Conservation (phyloP, 2,797 vertebrate species). For the Odontamblyopus rebecca region DNA sequence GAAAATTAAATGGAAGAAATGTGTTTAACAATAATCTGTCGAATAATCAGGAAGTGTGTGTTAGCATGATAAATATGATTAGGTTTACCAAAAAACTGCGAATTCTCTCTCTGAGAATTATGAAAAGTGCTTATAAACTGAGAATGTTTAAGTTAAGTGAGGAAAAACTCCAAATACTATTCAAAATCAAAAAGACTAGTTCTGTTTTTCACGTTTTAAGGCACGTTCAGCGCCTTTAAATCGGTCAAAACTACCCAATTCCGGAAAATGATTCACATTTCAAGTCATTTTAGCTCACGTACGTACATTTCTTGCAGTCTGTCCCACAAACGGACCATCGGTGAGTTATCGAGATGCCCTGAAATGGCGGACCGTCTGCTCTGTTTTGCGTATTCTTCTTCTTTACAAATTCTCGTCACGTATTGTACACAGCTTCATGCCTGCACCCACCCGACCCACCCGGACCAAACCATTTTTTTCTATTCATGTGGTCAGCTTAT, state of each 20-base stretch:
- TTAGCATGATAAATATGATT: too few species aligned
- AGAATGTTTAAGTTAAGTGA: too few species aligned
- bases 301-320: neutral
- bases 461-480: slow-evolving; percentile 62
- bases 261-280: neutral
- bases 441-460: slow-evolving; percentile 61
- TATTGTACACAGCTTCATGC: slow-evolving; percentile 75
- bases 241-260: neutral
- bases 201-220: too few species aligned
- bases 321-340: slow-evolving; percentile 27
- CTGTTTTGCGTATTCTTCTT: slow-evolving; percentile 71
- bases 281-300: neutral
- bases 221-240: neutral
- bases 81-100: too few species aligned
- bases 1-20: too few species aligned
- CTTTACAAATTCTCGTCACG: slow-evolving; percentile 68
- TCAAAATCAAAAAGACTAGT: too few species aligned
- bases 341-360: slow-evolving; percentile 57
- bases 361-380: slow-evolving; percentile 74
- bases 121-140: too few species aligned
- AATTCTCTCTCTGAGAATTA: too few species aligned
- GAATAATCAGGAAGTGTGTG: too few species aligned
- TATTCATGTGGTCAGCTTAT: neutral
- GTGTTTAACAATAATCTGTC: too few species aligned
- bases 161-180: too few species aligned